These are phyloP conservation scores for Scortum barcoo DNA, from an alignment of 2,113 vertebrate genomes.

Conservation along the genomic window DNA sequence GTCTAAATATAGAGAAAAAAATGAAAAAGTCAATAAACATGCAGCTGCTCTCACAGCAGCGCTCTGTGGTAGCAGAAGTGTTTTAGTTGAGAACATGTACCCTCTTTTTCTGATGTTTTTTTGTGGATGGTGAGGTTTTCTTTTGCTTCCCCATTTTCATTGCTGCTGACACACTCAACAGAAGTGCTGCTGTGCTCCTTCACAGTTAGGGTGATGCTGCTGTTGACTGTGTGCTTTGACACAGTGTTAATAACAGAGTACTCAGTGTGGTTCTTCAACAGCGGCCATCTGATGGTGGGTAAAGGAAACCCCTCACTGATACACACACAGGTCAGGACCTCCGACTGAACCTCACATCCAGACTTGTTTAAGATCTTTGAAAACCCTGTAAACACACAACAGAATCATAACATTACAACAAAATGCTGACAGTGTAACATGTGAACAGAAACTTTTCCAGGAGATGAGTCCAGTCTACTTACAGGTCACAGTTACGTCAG, in stretches of 20 bases:
- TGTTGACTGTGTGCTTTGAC: slow-evolving; percentile 47
- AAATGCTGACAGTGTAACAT: neutral
- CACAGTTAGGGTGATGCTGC: slow-evolving; percentile 36
- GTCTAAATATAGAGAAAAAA: neutral
- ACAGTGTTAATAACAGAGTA: slow-evolving; percentile 35
- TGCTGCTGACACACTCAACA: slow-evolving; percentile 56
- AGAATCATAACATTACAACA: neutral
- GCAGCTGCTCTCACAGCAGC: neutral
- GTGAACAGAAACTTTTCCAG: neutral
- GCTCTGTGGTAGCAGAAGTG: neutral
- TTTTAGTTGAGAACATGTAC: neutral
- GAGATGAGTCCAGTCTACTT: slow-evolving; percentile 14
- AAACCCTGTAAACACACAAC: slow-evolving; percentile 28
- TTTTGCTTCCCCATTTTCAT: slow-evolving; percentile 27
- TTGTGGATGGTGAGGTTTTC: neutral
- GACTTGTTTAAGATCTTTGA: slow-evolving; percentile 29
- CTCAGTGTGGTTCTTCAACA: slow-evolving; percentile 10
- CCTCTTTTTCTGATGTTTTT: fast-evolving
- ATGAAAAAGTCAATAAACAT: neutral
- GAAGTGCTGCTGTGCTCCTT: neutral
- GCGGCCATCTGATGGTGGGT: no score
- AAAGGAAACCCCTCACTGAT: no score
- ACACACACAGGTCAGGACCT: no score
- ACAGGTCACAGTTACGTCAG: slow-evolving; percentile 58
- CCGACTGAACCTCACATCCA: slow-evolving; percentile 28